Evolutionary conservation across 2,888 invertebrate genomes (phyloP), one percentile per base, ranked within the genome.

Genomic region (Leptopilina myrica): DNA sequence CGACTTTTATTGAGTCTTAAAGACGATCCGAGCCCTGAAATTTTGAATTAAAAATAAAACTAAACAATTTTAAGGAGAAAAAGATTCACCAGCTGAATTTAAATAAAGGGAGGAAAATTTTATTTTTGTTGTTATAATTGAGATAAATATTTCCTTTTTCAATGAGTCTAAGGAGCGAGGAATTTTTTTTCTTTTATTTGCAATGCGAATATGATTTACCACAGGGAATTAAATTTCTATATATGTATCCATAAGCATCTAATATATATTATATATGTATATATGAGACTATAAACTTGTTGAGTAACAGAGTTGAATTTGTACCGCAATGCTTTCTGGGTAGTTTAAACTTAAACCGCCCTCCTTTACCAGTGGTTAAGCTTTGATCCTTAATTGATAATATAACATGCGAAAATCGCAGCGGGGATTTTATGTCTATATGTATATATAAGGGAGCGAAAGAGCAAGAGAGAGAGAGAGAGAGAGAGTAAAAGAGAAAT

Each of bases 401-500:
- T 53, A 69, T 33, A 73, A 73, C 56, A 73, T 56, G 56, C 53
- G 56, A 56, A 73, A 73, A 73, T 56, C 73, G 9, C 40, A 40
- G 56, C n/a, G 14, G 53, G 53, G 53, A 33, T 26, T 80, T 77
- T 15, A 59, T 56, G 14, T 12, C 3, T 12, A 49, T 49, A 49
- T 49, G 2, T 49, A 12, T 49, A 33, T 33, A 33, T 33, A 33
- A 20, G 20, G 20, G 20, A 20, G 20, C 1, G 20, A 20, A 5
- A 33, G 33, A 33, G 33, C 33, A 33, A 33, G 5, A 33, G 33
- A 33, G 33, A 3, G 5, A 33, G 33, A 33, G 33, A 33, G 33
- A 33, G 33, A 33, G 33, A 33, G 33, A 49, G 12, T 59, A 15
- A 62, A 81, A 79, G 80, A 83, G 79, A 78, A 83, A 83, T 81